Conservation (phyloP, 2,113 vertebrate genomes). For the Tragulus kanchil region DNA sequence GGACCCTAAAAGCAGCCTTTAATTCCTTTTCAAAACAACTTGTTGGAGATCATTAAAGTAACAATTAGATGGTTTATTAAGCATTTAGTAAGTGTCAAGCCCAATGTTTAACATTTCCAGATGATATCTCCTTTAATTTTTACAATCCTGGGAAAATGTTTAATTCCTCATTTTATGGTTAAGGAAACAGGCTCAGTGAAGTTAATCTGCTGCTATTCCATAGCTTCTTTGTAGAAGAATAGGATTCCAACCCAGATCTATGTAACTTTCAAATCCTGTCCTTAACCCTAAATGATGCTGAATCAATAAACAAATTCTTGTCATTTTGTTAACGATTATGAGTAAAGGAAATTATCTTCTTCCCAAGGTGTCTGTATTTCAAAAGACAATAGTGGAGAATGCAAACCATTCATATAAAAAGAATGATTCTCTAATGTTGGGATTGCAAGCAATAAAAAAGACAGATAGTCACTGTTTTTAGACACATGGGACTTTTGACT, state of each 20-base stretch:
- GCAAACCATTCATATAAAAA: not conserved
- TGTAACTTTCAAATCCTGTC: not conserved
- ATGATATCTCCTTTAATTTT: constrained; percentile 39
- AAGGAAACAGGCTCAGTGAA: not conserved
- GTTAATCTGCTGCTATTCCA: not conserved
- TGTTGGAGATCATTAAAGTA: constrained; percentile 20
- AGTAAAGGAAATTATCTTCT: not conserved
- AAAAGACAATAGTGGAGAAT: not conserved
- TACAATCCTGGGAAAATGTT: not conserved
- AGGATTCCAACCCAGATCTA: not conserved
- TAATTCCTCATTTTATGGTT: not conserved
- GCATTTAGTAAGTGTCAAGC: not conserved
- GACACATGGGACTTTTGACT: not conserved
- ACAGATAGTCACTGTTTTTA: not conserved
- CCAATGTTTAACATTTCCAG: not conserved
- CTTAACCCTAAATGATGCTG: not conserved
- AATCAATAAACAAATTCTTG: constrained; percentile 48
- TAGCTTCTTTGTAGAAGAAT: not conserved
- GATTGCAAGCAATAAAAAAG: not conserved
- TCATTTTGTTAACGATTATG: constrained; percentile 34
- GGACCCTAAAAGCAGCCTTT: not conserved
- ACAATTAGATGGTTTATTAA: not conserved
- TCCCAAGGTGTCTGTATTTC: constrained; percentile 2
- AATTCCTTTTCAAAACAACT: constrained; percentile 33
- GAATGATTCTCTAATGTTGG: not conserved